phyloP scores from a whole-genome alignment of 2,888 invertebrate species.

The Harpalus rufipes region DNA sequence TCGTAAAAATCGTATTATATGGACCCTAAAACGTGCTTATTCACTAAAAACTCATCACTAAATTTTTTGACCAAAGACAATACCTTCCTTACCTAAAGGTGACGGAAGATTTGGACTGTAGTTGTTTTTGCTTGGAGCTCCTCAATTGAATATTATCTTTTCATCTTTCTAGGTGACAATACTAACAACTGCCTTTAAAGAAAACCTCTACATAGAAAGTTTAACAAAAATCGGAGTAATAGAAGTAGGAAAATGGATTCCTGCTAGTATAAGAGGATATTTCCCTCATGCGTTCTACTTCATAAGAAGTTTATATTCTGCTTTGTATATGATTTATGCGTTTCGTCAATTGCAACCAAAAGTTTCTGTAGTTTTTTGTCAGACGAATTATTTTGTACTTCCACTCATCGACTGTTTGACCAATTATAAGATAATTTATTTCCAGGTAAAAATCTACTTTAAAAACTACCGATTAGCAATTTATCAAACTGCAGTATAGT shows the following conservation, averaged over 20 bases:
- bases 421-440: constrained; percentile 9
- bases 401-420: constrained; percentile 29
- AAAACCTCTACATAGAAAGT: constrained; percentile 10
- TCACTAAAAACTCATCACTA: too few species aligned
- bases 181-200: constrained; percentile 24
- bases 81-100: too few species aligned
- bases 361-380: constrained; percentile 34
- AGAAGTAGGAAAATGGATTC: constrained; percentile 20
- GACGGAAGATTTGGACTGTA: too few species aligned
- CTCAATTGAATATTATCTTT: not conserved
- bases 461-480: not conserved
- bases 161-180: constrained; percentile 45
- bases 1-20: too few species aligned
- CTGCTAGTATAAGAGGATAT: not conserved
- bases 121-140: too few species aligned
- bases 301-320: constrained; percentile 22
- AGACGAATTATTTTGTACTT: constrained; percentile 15
- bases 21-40: too few species aligned
- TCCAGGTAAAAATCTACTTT: constrained; percentile 4
- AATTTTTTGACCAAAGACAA: too few species aligned
- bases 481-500: too few species aligned
- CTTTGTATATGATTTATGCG: not conserved
- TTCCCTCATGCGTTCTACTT: not conserved
- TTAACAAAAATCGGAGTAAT: constrained; percentile 5
- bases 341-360: constrained; percentile 18